Evolutionary conservation across 2,888 invertebrate species (phyloP).

Genomic region (Drosophila colorata): DNA sequence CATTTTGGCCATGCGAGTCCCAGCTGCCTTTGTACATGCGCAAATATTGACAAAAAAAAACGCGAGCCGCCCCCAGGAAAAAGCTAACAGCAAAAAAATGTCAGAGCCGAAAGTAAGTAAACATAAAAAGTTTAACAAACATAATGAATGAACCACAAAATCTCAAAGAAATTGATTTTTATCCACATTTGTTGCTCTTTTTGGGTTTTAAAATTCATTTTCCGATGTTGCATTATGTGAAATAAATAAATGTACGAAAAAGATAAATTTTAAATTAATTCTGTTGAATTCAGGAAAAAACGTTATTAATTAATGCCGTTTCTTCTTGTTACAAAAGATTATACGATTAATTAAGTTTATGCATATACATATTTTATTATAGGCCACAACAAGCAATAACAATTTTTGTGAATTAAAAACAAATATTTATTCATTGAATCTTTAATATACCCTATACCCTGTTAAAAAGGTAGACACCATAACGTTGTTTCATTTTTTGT

Average conservation of each 20-base stretch:
- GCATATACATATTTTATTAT: neutral
- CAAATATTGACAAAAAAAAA: constrained; percentile 46
- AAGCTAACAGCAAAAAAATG: neutral
- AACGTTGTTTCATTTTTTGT: no score
- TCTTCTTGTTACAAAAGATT: neutral
- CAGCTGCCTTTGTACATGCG: constrained; percentile 44
- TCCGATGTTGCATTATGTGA: neutral
- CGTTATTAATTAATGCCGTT: constrained; percentile 1
- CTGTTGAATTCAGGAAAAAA: neutral
- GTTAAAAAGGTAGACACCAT: no score
- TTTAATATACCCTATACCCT: neutral
- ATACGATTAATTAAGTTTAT: neutral
- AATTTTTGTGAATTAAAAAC: neutral
- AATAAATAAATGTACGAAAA: neutral
- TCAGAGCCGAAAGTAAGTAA: constrained; percentile 3
- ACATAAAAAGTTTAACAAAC: constrained; percentile 21
- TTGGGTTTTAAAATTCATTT: neutral
- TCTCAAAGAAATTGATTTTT: constrained; percentile 35
- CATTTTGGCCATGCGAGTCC: constrained; percentile 1
- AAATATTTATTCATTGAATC: neutral
- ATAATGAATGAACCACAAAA: constrained; percentile 27
- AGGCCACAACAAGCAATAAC: neutral
- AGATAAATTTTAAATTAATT: neutral
- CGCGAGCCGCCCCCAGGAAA: neutral
- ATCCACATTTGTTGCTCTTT: neutral